Percentiles rank a stretch among this genome's conserved stretches.
phyloP scores from a whole-genome alignment of 2,888 invertebrate genomes.

The Ormia ochracea region DNA sequence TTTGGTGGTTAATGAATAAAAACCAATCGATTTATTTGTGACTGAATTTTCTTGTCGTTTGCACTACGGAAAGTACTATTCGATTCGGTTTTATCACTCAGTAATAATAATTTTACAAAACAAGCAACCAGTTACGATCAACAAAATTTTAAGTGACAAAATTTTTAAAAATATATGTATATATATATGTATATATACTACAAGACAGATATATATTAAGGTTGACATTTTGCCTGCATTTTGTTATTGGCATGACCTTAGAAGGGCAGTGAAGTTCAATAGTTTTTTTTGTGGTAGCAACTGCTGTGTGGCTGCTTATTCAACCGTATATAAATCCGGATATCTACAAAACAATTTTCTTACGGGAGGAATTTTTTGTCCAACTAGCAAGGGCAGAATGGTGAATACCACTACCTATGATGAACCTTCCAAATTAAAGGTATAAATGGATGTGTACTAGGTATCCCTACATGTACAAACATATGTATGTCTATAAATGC shows the following conservation, averaged over 20 bases:
- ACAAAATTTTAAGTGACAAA: conserved; percentile 6
- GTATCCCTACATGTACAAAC: not conserved
- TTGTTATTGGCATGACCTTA: conserved; percentile 34
- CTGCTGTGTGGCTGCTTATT: not conserved
- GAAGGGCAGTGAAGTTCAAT: conserved; percentile 19
- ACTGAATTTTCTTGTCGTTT: conserved; percentile 28
- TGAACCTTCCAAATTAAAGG: conserved; percentile 72
- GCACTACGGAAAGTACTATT: conserved; percentile 22
- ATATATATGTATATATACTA: not conserved
- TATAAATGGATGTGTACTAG: conserved; percentile 62
- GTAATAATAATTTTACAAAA: conserved; percentile 5
- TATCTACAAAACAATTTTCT: conserved; percentile 31
- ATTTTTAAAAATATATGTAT: not conserved
- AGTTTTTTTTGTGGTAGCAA: not conserved
- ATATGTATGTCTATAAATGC: not conserved
- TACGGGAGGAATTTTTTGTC: conserved; percentile 1
- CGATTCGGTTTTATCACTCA: conserved; percentile 1
- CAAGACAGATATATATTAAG: not conserved
- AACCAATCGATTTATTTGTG: conserved; percentile 37
- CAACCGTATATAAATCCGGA: not conserved
- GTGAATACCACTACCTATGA: conserved; percentile 74
- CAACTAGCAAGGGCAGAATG: conserved; percentile 65
- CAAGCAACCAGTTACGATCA: conserved; percentile 14
- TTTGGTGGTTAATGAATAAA: conserved; percentile 41
- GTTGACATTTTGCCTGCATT: conserved; percentile 26